Evolutionary conservation across 2,888 invertebrate species (phyloP).

Genomic region (Nomada ferruginata): DNA sequence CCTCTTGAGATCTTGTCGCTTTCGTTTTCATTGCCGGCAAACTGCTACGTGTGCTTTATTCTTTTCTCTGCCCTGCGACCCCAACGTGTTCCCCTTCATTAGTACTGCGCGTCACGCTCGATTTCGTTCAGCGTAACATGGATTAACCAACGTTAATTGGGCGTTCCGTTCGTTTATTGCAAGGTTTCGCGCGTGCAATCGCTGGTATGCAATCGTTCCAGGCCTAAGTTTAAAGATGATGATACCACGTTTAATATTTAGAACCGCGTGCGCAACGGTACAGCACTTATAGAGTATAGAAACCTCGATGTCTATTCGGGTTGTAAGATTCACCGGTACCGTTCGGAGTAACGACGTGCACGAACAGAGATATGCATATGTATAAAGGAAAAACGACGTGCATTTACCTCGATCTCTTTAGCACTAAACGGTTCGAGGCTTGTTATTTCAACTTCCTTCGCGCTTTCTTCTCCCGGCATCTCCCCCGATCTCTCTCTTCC

Average conservation of each 20-base stretch:
- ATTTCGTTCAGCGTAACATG: not conserved
- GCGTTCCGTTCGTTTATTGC: not conserved
- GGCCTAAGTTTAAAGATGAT: conserved; percentile 18
- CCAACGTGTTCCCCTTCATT: not conserved
- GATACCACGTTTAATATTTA: not conserved
- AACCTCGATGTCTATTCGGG: not conserved
- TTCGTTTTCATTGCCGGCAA: conserved; percentile 51
- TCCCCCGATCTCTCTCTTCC: conserved; percentile 19
- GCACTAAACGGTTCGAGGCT: not conserved
- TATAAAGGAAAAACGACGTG: not conserved
- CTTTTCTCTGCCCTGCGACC: conserved; percentile 1
- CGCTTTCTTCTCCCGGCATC: conserved; percentile 16
- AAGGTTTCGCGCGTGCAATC: not conserved
- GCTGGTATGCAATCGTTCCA: not conserved
- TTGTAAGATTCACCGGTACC: not conserved
- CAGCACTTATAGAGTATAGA: too few species aligned
- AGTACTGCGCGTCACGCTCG: not conserved
- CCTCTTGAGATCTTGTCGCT: conserved; percentile 55
- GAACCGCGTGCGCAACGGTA: too few species aligned
- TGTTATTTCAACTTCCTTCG: conserved; percentile 16
- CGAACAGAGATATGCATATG: not conserved
- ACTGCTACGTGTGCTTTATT: conserved; percentile 39
- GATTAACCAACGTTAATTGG: not conserved
- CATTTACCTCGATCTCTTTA: not conserved
- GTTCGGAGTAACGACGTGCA: too few species aligned